A percentile compares a stretch with the other conserved stretches of the same genome.
Evolutionary conservation across 2,888 invertebrate genomes (phyloP).

Genomic region (Carterocephalus palaemon): DNA sequence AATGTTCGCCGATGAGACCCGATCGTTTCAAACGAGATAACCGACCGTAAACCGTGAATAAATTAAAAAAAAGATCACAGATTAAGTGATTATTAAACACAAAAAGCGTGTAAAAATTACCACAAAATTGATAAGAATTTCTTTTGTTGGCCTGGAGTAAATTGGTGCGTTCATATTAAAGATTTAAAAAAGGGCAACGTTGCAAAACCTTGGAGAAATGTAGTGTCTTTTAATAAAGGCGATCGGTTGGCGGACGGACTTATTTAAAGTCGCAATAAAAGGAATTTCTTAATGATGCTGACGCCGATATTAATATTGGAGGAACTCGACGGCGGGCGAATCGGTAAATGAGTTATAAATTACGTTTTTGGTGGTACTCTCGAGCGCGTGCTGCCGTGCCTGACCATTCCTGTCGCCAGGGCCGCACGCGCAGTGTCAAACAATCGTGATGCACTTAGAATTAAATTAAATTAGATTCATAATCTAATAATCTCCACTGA

Average conservation of each 20-base stretch:
- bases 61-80: slow-evolving; percentile 49
- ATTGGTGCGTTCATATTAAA: slow-evolving; percentile 46
- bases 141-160: slow-evolving; percentile 52
- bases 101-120: slow-evolving; percentile 52
- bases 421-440: slow-evolving; percentile 22
- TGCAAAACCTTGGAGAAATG: slow-evolving; percentile 74
- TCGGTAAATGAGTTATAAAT: slow-evolving; percentile 72
- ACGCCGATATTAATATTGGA: slow-evolving; percentile 72
- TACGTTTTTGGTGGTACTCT: slow-evolving; percentile 58
- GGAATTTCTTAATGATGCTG: slow-evolving; percentile 77
- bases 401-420: slow-evolving; percentile 36
- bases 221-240: slow-evolving; percentile 67
- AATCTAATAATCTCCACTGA: no score
- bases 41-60: slow-evolving; percentile 33
- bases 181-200: slow-evolving; percentile 65
- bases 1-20: slow-evolving; percentile 47
- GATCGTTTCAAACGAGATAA: slow-evolving; percentile 38
- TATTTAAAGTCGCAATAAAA: slow-evolving; percentile 77
- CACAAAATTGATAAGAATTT: slow-evolving; percentile 57
- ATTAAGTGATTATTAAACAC: slow-evolving; percentile 63
- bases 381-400: slow-evolving; percentile 33
- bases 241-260: slow-evolving; percentile 63
- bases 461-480: slow-evolving; percentile 41
- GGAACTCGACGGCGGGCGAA: slow-evolving; percentile 55
- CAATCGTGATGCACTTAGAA: slow-evolving; percentile 22